Percentiles rank a stretch among this genome's conserved stretches.
Conservation (phyloP, 2,888 invertebrate species). For the Drosophila buzzatii region DNA sequence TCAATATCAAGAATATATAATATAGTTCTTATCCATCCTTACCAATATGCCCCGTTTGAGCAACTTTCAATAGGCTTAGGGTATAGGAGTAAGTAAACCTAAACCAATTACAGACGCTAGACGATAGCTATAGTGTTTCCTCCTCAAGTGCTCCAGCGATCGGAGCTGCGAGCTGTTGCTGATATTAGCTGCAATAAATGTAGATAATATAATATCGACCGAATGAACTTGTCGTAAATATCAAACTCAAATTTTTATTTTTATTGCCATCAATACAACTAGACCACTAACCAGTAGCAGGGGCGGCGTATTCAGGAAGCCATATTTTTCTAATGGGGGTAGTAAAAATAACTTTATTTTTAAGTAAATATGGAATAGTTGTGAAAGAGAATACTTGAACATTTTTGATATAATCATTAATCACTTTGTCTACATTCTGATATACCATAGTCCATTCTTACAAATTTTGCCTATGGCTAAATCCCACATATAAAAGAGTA, state of each 20-base stretch:
- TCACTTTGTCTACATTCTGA: no score
- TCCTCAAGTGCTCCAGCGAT: constrained; percentile 61
- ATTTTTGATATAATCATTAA: no score
- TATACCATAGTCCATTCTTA: no score
- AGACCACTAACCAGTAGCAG: constrained; percentile 22
- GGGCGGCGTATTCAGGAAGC: constrained; percentile 25
- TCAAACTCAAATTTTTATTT: constrained; percentile 65
- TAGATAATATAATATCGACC: constrained; percentile 77
- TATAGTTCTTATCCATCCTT: no score
- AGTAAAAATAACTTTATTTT: neutral
- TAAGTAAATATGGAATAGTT: no score
- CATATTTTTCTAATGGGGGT: neutral
- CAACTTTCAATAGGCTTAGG: neutral
- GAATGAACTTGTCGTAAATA: constrained; percentile 74
- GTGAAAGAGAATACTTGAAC: no score
- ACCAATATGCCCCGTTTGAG: neutral
- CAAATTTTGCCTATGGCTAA: no score
- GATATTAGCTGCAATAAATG: constrained; percentile 67
- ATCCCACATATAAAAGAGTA: neutral
- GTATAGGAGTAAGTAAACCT: constrained; percentile 1
- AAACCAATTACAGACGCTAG: constrained; percentile 29
- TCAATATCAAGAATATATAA: neutral
- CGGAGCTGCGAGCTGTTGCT: constrained; percentile 37
- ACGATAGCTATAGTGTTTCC: constrained; percentile 18
- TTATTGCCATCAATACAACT: constrained; percentile 35